Evolutionary conservation across 2,113 vertebrate species (phyloP), one percentile per base, ranked within the genome.

Genomic region (Brachyhypopomus gauderio): DNA sequence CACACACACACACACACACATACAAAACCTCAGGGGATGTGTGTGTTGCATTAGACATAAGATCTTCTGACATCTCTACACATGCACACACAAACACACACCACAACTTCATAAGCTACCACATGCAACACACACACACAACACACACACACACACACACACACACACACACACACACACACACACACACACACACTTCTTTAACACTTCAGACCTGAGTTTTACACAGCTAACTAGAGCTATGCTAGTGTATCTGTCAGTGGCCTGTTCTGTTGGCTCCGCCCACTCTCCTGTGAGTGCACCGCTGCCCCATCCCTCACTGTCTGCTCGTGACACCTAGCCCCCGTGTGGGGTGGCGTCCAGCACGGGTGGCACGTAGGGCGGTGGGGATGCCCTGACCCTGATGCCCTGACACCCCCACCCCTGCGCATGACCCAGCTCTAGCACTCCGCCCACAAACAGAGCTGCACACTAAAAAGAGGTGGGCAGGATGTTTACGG

Each of bases 281-380:
- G 25, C 3, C 34, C 34, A 27, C 30, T 48, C 41, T 23, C 60
- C 90, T 82, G 89, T 86, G 89, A 83, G 60, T 88, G 86, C 87
- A 86, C 84, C 85, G 89, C 77, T 75, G 83, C 86, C 87, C 89
- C 91, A 93, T 93, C 91, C 92, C 91, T 94, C 91, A 93, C 84
- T 92, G 92, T 92, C 92, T 91, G 84, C 88, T 93, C 91, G 92
- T 89, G 89, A 92, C 89, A 84, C 88, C 88, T 90, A 90, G 87
- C 88, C 88, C 90, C 88, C 89, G 85, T 87, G 45, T 77, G 85
- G 72, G 90, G 90, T 93, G 90, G 91, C 92, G 91, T 93, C 92
- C 92, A 30, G 30, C 2, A 3, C 30, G 30, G 30, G 1, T 1
- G 30, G 30, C 2, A 30, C 3, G 30, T 30, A 3, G 30, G 30